Conservation (phyloP, 1,140 invertebrate genomes). For the Conopomorpha cramerella region DNA sequence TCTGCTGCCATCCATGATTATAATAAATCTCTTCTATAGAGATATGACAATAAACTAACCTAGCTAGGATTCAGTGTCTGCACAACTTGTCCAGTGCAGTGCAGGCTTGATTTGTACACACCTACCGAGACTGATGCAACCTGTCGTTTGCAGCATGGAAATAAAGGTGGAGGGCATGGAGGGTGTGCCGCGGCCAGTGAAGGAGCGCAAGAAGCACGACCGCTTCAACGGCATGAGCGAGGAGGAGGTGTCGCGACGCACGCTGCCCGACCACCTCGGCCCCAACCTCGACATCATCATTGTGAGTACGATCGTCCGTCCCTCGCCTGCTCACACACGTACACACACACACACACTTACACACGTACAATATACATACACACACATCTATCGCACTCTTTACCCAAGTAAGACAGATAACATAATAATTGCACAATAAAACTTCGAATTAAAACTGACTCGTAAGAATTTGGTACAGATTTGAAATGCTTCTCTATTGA, state of each 20-base stretch:
- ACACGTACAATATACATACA: too few species aligned
- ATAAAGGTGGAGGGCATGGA: slow-evolving; percentile 67
- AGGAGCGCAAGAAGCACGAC: slow-evolving; percentile 93
- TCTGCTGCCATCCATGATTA: too few species aligned
- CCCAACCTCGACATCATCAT: slow-evolving; percentile 96
- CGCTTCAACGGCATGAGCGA: slow-evolving; percentile 96
- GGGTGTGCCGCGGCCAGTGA: slow-evolving; percentile 68
- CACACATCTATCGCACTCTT: too few species aligned
- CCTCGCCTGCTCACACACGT: too few species aligned
- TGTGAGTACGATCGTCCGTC: slow-evolving; percentile 79
- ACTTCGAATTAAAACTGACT: too few species aligned
- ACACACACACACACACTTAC: slow-evolving; percentile 81
- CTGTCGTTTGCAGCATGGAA: slow-evolving; percentile 60
- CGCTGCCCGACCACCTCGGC: slow-evolving; percentile 90
- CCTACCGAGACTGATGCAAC: neutral
- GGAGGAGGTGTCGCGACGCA: slow-evolving; percentile 91
- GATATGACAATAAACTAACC: too few species aligned
- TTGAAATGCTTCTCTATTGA: too few species aligned
- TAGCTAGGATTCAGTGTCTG: too few species aligned
- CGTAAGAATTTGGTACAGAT: too few species aligned
- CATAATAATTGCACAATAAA: too few species aligned
- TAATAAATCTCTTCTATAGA: too few species aligned
- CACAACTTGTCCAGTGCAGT: neutral
- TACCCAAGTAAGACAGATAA: too few species aligned
- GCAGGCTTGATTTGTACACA: neutral